Percentiles rank a stretch among this genome's conserved stretches.
Evolutionary conservation across 2,888 invertebrate genomes (phyloP).

Genomic region (Notodonta dromedarius): DNA sequence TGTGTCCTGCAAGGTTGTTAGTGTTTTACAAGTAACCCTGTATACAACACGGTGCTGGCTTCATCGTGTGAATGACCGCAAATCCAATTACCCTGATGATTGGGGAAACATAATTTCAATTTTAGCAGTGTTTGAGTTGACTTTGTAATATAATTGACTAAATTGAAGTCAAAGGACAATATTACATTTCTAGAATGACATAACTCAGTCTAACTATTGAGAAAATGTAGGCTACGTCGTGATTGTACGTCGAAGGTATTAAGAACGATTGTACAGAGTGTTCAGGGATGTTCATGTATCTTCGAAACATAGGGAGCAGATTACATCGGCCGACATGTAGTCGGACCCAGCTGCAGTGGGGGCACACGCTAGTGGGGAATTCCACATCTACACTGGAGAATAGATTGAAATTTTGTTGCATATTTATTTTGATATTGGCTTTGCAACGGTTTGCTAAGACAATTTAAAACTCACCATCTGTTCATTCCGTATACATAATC

Average conservation of each 20-base stretch:
- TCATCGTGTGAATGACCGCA: too few species aligned
- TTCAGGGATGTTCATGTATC: slow-evolving; percentile 2
- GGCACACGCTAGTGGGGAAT: neutral
- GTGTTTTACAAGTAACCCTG: too few species aligned
- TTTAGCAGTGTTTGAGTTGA: too few species aligned
- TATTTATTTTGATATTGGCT: neutral
- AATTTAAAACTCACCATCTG: too few species aligned
- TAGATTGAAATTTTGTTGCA: neutral
- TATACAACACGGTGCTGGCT: too few species aligned
- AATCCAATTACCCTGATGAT: neutral
- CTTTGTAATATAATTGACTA: too few species aligned
- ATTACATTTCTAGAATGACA: too few species aligned
- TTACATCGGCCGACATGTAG: slow-evolving; percentile 1
- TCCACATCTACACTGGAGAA: neutral
- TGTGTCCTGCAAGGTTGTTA: too few species aligned
- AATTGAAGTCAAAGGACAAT: too few species aligned
- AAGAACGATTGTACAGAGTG: neutral
- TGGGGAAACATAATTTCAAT: neutral
- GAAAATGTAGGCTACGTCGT: neutral
- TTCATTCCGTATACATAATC: too few species aligned
- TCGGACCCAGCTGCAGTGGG: slow-evolving; percentile 1
- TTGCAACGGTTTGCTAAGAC: too few species aligned
- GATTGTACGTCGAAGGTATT: neutral
- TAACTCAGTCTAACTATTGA: too few species aligned
- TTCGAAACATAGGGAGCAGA: neutral